phyloP scores from a whole-genome alignment of 2,888 invertebrate genomes.

The Campaea margaritaria region DNA sequence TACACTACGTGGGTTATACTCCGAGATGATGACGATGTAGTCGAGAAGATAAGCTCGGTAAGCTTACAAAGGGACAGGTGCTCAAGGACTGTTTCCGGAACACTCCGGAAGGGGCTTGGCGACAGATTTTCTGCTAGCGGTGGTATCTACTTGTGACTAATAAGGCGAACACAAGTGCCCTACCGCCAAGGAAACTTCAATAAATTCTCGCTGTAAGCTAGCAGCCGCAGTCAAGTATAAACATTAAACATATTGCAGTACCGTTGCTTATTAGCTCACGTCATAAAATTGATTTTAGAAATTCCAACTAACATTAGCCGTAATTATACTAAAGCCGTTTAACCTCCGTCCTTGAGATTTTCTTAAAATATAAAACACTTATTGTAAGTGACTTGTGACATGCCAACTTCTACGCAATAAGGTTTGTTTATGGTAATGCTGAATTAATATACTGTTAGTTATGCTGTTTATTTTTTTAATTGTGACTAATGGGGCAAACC shows the following conservation, averaged over 20 bases:
- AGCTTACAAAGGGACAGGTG: too few species aligned
- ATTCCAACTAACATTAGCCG: constrained; percentile 31
- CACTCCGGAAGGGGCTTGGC: too few species aligned
- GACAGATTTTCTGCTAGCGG: too few species aligned
- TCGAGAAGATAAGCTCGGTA: too few species aligned
- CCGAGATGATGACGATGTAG: too few species aligned
- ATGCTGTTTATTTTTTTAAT: constrained; percentile 22
- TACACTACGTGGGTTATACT: too few species aligned
- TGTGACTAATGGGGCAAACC: constrained; percentile 27
- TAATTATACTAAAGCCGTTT: constrained; percentile 34
- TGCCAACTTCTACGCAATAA: constrained; percentile 50
- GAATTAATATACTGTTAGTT: constrained; percentile 43
- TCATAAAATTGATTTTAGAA: constrained; percentile 30
- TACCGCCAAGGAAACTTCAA: too few species aligned
- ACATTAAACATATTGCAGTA: constrained; percentile 1
- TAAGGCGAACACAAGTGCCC: too few species aligned
- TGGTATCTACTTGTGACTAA: too few species aligned
- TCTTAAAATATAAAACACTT: constrained; percentile 29
- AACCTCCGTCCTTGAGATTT: constrained; percentile 43
- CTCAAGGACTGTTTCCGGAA: too few species aligned
- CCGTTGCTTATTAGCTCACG: constrained; percentile 26
- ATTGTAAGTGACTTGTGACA: constrained; percentile 38
- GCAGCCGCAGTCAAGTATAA: not conserved
- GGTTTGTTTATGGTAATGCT: constrained; percentile 51
- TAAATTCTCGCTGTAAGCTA: not conserved